These are phyloP conservation scores for Momotus momota DNA, from an alignment of 2,797 vertebrate genomes.

Conservation along the genomic window DNA sequence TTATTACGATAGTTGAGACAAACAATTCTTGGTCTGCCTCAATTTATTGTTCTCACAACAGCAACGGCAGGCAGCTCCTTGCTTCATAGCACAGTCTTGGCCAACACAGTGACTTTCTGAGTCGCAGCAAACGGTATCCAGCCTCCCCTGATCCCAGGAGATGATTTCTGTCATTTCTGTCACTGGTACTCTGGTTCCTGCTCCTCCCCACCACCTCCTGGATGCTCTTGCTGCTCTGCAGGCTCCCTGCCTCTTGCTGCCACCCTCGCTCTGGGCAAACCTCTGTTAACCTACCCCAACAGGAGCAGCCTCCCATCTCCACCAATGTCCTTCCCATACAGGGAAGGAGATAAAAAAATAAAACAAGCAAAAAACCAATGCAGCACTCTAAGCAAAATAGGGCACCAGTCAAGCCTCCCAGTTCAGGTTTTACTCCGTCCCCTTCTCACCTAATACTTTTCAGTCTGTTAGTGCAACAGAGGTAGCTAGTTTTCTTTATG, in stretches of 20 bases:
- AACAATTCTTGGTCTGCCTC: background rate
- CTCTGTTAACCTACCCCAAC: background rate
- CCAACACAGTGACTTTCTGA: background rate
- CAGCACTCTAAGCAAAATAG: background rate
- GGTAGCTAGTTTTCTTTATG: background rate
- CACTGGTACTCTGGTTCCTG: background rate
- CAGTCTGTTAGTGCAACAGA: background rate
- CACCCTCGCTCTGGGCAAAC: background rate
- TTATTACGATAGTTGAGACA: background rate
- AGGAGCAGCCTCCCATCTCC: background rate
- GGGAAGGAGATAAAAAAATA: background rate
- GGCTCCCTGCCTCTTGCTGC: background rate
- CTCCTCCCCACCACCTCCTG: background rate
- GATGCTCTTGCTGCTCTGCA: accelerated
- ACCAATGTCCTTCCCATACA: background rate
- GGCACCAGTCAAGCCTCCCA: background rate
- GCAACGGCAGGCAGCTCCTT: background rate
- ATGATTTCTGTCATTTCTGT: background rate
- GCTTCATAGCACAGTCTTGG: background rate
- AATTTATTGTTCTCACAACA: background rate
- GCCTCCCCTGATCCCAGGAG: background rate
- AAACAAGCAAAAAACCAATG: accelerated
- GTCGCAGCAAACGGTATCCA: background rate
- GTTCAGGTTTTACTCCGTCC: background rate
- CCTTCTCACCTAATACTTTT: background rate